phyloP scores from a whole-genome alignment of 2,888 invertebrate species.

The Lamellibrachia columna region DNA sequence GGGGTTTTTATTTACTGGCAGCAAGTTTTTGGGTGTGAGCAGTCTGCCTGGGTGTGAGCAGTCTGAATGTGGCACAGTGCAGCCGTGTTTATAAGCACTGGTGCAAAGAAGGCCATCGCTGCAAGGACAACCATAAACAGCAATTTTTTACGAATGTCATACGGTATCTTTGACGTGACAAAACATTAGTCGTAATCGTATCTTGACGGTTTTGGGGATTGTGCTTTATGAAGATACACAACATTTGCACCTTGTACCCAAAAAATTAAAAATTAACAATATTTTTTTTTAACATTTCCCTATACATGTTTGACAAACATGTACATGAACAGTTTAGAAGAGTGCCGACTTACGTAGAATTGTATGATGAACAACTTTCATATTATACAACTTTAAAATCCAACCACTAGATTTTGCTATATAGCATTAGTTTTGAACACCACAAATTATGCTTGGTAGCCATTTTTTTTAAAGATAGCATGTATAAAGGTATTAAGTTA shows the following conservation, averaged over 20 bases:
- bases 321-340: not conserved
- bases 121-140: not conserved
- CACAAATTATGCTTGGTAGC: not conserved
- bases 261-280: not conserved
- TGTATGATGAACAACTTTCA: not conserved
- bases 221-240: not conserved
- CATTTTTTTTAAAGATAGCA: not conserved
- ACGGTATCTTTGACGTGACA: not conserved
- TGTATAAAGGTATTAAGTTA: not conserved
- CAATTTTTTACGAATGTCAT: not conserved
- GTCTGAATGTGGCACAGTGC: not conserved
- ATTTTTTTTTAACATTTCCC: not conserved
- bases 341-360: not conserved
- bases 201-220: not conserved
- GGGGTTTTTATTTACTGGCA: not conserved
- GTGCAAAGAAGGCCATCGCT: not conserved
- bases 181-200: not conserved
- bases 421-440: not conserved
- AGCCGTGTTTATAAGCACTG: not conserved
- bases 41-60: not conserved
- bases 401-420: not conserved
- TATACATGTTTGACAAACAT: not conserved
- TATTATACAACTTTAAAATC: not conserved
- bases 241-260: not conserved
- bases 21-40: not conserved